These are phyloP conservation scores for Clusia tigrina DNA, from an alignment of 2,888 invertebrate genomes.

Conservation along the genomic window DNA sequence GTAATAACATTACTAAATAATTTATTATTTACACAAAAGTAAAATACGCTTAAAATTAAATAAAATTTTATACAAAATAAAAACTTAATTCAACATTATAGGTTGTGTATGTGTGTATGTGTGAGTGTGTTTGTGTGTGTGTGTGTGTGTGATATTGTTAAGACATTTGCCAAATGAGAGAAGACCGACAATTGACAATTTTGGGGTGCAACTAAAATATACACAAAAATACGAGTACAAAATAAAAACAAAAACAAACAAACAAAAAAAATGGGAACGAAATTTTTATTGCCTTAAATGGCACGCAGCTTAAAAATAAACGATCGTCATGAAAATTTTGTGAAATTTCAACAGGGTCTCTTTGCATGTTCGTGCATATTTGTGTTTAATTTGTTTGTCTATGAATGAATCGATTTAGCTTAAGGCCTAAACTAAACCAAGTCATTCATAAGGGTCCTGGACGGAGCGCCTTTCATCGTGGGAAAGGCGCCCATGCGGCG, in stretches of 20 bases:
- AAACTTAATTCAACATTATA: conserved; percentile 13
- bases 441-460: conserved; percentile 52
- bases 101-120: background rate
- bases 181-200: background rate
- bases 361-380: too few species aligned
- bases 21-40: conserved; percentile 29
- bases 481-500: conserved; percentile 12
- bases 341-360: too few species aligned
- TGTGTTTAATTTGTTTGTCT: conserved; percentile 18
- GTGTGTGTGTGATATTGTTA: too few species aligned
- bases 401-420: conserved; percentile 57
- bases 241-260: background rate
- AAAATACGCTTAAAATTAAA: conserved; percentile 13
- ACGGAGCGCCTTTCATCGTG: background rate
- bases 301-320: conserved; percentile 48
- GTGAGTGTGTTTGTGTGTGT: too few species aligned
- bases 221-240: background rate
- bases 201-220: background rate
- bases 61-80: conserved; percentile 13
- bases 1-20: conserved; percentile 24
- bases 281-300: conserved; percentile 47
- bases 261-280: too few species aligned
- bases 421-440: conserved; percentile 57
- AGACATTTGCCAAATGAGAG: too few species aligned
- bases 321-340: too few species aligned